Percentiles rank a stretch among this genome's conserved stretches.
phyloP scores from a whole-genome alignment of 2,888 invertebrate species.

The Phoenoteleia sp. region DNA sequence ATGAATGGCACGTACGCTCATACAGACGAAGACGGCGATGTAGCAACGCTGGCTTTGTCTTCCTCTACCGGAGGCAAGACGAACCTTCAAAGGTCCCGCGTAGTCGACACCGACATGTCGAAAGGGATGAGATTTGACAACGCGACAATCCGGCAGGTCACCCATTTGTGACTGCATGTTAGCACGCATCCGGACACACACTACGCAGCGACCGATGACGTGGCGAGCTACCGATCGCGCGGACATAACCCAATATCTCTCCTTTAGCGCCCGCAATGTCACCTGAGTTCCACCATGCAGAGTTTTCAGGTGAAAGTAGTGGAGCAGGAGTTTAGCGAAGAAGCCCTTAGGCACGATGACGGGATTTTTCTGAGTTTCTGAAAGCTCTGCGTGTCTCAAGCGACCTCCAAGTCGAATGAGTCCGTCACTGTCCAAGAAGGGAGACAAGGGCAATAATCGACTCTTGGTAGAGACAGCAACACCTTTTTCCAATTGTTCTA shows the following conservation, averaged over 20 bases:
- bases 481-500: background rate
- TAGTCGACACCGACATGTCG: slow-evolving; percentile 33
- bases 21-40: slow-evolving; percentile 46
- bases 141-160: background rate
- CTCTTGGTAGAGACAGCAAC: no score
- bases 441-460: background rate
- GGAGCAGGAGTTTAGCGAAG: background rate
- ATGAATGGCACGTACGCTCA: background rate
- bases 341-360: background rate
- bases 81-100: slow-evolving; percentile 36
- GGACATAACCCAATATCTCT: background rate
- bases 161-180: background rate
- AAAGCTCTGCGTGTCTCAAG: background rate
- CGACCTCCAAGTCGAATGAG: background rate
- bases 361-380: background rate
- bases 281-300: background rate
- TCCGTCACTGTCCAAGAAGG: background rate
- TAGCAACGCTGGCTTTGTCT: slow-evolving; percentile 4
- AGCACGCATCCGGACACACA: background rate
- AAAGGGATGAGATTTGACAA: slow-evolving; percentile 7
- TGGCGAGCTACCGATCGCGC: background rate
- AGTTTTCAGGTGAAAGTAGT: background rate
- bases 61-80: slow-evolving; percentile 12
- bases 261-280: background rate
- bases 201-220: background rate